Conservation (phyloP, 2,888 invertebrate species). For the Alloplasta piceator region DNA sequence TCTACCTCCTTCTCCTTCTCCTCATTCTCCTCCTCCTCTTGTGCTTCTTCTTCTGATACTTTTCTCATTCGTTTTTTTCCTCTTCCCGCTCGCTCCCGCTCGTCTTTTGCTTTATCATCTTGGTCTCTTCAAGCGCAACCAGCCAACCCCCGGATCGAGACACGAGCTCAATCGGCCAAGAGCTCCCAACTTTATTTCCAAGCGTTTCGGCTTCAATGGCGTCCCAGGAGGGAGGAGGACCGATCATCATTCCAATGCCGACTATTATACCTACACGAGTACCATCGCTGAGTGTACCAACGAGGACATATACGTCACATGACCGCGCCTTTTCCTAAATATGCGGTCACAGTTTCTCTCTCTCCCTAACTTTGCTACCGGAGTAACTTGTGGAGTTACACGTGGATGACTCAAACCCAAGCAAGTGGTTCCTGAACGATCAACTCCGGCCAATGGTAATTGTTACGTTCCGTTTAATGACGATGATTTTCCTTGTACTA, state of each 20-base stretch:
- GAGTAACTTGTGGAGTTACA: constrained; percentile 1
- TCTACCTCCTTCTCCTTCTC: constrained; percentile 46
- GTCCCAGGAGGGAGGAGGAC: constrained; percentile 11
- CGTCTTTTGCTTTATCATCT: constrained; percentile 61
- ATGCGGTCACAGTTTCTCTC: not conserved
- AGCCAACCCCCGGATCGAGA: constrained; percentile 46
- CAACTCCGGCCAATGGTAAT: constrained; percentile 33
- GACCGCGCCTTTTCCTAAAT: not conserved
- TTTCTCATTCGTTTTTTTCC: constrained; percentile 48
- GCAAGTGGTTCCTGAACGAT: constrained; percentile 42
- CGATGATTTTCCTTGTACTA: constrained; percentile 40
- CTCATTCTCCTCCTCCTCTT: constrained; percentile 50
- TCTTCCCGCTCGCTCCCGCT: constrained; percentile 44
- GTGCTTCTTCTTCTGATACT: constrained; percentile 56
- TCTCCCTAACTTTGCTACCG: not conserved
- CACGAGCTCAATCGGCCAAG: constrained; percentile 49
- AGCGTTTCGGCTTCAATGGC: constrained; percentile 48
- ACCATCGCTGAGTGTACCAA: constrained; percentile 22
- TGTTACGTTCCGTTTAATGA: constrained; percentile 38
- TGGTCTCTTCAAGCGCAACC: constrained; percentile 36
- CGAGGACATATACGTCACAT: no score
- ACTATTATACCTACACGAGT: constrained; percentile 20
- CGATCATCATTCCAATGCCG: constrained; percentile 28
- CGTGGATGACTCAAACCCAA: not conserved
- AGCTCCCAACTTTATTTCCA: constrained; percentile 33